A percentile compares a stretch with the other conserved stretches of the same genome.
phyloP scores from a whole-genome alignment of 2,113 vertebrate species.

The Pygoscelis adeliae region DNA sequence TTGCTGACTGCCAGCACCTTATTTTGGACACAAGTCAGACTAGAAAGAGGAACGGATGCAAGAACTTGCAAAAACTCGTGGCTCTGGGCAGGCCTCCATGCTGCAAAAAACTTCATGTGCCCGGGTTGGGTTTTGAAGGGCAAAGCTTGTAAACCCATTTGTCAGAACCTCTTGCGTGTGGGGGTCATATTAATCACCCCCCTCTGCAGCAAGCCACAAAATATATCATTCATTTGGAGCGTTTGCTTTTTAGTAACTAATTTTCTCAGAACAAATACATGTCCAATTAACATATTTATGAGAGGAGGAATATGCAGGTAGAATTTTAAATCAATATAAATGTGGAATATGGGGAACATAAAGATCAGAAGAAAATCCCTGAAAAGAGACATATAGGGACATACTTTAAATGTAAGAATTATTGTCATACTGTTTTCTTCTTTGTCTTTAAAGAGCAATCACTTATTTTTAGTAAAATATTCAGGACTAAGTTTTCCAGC shows the following conservation, averaged over 20 bases:
- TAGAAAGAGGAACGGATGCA: neutral
- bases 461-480: neutral
- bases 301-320: neutral
- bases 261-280: neutral
- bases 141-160: neutral
- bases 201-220: neutral
- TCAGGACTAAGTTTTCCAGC: neutral
- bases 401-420: neutral
- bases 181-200: neutral
- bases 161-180: neutral
- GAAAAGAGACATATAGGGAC: neutral
- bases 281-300: neutral
- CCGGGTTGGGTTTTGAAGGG: neutral
- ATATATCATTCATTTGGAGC: neutral
- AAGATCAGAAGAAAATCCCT: neutral
- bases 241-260: neutral
- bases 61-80: neutral
- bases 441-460: neutral
- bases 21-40: constrained; percentile 6
- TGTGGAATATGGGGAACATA: neutral
- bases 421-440: neutral
- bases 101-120: neutral
- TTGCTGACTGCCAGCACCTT: constrained; percentile 49
- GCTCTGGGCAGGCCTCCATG: neutral
- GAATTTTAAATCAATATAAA: neutral